Conservation (phyloP, 1,140 invertebrate species). For the Marisa cornuarietis region DNA sequence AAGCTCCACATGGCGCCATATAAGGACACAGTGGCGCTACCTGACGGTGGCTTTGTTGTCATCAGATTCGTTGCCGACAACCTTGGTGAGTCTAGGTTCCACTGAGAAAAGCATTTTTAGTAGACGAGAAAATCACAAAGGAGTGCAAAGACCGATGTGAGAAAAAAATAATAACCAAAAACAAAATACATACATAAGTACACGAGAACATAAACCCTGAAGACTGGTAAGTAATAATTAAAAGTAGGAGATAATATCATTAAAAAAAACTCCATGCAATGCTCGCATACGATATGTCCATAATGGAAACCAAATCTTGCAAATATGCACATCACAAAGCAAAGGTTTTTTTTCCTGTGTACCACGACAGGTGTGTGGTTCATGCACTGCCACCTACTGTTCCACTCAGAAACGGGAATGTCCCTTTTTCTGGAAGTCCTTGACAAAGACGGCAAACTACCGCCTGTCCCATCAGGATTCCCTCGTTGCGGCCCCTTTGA, state of each 20-base stretch:
- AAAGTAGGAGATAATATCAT: too few relatives aligned
- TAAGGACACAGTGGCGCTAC: conserved; percentile 77
- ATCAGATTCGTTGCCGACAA: conserved; percentile 71
- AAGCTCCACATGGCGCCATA: conserved; percentile 70
- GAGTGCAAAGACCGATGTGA: too few relatives aligned
- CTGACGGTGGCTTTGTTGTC: conserved; percentile 74
- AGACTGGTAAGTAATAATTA: too few relatives aligned
- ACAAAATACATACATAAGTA: too few relatives aligned
- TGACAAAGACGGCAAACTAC: conserved; percentile 21
- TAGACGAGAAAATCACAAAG: too few relatives aligned
- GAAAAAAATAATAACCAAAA: too few relatives aligned
- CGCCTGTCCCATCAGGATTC: conserved; percentile 40
- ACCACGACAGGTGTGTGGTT: conserved; percentile 45
- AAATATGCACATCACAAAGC: too few relatives aligned
- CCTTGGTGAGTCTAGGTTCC: conserved; percentile 63
- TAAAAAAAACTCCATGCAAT: too few relatives aligned
- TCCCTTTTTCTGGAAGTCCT: conserved; percentile 43
- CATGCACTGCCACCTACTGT: conserved; percentile 55
- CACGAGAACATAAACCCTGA: too few relatives aligned
- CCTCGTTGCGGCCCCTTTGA: conserved; percentile 41
- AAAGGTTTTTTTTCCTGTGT: too few relatives aligned
- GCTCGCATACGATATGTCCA: too few relatives aligned
- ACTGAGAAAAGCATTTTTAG: conserved; percentile 65
- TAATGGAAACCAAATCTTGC: too few relatives aligned
- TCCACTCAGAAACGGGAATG: conserved; percentile 53